Evolutionary conservation across 2,888 invertebrate genomes (phyloP), one percentile per base, ranked within the genome.

Genomic region (Chrysolina oricalcia): DNA sequence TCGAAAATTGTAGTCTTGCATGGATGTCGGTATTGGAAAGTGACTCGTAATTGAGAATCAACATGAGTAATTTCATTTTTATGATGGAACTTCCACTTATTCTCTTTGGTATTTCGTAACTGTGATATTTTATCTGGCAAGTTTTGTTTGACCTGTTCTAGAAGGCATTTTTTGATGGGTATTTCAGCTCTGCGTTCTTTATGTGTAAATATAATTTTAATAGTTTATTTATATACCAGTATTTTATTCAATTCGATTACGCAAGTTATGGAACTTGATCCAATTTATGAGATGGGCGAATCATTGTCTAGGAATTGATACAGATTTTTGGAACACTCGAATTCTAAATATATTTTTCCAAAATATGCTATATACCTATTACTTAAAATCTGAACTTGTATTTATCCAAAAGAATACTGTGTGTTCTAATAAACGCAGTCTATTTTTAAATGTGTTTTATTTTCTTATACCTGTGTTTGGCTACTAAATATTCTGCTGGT

Each of bases 361-460:
- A 65, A 64, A 46, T 21, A 46, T 65, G 21, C 65, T 43, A 65
- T 64, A 35, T 67, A 50, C 5, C 27, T 35, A 6, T 74, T 67
- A 65, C 41, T 43, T 68, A 50, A 68, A 75, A 40, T 50, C 59
- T 67, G 74, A 70, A 65, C 40, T 56, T 75, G 72, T 72, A 67
- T 75, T 75, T 64, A 72, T 75, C 40, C 62, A 64, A 72, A 68
- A 67, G 67, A 68, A 68, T 75, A 71, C 63, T 75, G 70, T 63
- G 41, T 23, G 65, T 72, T 68, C 64, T 46, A 72, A 69, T 72
- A 72, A 75, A 71, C 35, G 65, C 70, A 72, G 64, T 75, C 64
- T 75, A 75, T 75, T 75, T 75, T 75, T 75, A 68, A 13, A 43
- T 15, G 1, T 4, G 17, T 50, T 71, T 71, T 53, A 48, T 71